These are phyloP conservation scores for Varanus komodoensis DNA, from an alignment of 2,113 vertebrate genomes.

Conservation along the genomic window DNA sequence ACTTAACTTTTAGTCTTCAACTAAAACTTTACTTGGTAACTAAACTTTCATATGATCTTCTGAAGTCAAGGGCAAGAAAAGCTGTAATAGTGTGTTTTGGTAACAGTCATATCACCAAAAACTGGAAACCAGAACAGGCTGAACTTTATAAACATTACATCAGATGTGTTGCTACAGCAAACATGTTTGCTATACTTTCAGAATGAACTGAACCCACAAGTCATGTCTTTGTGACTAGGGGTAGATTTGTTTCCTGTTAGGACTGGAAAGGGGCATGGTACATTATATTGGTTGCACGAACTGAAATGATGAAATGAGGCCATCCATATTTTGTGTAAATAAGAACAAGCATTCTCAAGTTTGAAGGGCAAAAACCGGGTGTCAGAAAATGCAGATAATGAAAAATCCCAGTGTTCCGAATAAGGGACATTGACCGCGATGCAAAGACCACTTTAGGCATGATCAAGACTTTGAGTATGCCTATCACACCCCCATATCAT, in stretches of 20 bases:
- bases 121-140: conserved; percentile 48
- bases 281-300: conserved; percentile 67
- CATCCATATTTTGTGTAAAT: conserved; percentile 84
- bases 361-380: conserved; percentile 74
- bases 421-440: background rate
- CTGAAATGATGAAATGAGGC: conserved; percentile 53
- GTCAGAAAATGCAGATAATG: conserved; percentile 47
- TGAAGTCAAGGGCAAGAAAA: conserved; percentile 45
- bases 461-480: background rate
- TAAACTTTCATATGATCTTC: conserved; percentile 31
- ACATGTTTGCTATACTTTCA: conserved; percentile 80
- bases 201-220: conserved; percentile 58
- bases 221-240: conserved; percentile 63
- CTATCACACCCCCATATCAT: background rate
- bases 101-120: conserved; percentile 50
- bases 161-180: conserved; percentile 70
- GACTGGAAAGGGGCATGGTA: conserved; percentile 69
- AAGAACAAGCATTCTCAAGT: conserved; percentile 52
- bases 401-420: conserved; percentile 43
- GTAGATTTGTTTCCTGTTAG: conserved; percentile 69
- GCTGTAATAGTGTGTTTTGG: conserved; percentile 55
- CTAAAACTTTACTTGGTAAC: too few relatives aligned
- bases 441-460: background rate
- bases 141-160: conserved; percentile 78
- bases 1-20: background rate